Percentiles rank a stretch among this genome's conserved stretches.
phyloP scores from a whole-genome alignment of 2,113 vertebrate species.

The Castor canadensis region DNA sequence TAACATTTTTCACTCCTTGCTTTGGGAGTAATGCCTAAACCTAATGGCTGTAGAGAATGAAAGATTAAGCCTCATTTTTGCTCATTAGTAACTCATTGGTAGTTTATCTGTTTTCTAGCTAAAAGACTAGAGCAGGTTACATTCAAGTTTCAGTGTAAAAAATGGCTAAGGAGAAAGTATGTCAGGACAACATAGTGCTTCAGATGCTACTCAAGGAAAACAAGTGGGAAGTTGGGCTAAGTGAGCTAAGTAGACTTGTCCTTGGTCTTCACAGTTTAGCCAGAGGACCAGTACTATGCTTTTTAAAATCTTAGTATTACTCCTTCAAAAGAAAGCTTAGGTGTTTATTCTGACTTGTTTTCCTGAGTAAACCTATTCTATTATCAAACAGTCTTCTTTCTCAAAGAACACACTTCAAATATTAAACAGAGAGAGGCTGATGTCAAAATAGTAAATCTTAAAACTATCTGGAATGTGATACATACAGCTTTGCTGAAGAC shows the following conservation, averaged over 20 bases:
- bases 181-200: background rate
- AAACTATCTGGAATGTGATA: background rate
- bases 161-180: background rate
- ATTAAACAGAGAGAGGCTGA: background rate
- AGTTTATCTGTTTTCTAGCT: background rate
- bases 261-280: background rate
- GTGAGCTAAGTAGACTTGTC: too few relatives aligned
- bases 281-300: background rate
- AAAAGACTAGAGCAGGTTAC: background rate
- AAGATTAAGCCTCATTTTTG: background rate
- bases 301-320: background rate
- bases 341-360: slow-evolving; percentile 17
- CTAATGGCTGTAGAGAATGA: background rate
- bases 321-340: slow-evolving; percentile 12
- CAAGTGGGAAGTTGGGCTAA: background rate
- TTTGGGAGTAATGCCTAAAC: background rate
- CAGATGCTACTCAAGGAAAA: background rate
- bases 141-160: slow-evolving; percentile 4
- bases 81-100: background rate
- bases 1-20: background rate
- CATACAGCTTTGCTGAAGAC: background rate
- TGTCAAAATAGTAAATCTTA: background rate
- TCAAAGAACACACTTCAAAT: background rate
- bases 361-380: slow-evolving; percentile 11
- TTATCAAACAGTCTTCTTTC: background rate